These are phyloP conservation scores for Oostethus manadensis DNA, from an alignment of 2,113 vertebrate species.

Conservation along the genomic window DNA sequence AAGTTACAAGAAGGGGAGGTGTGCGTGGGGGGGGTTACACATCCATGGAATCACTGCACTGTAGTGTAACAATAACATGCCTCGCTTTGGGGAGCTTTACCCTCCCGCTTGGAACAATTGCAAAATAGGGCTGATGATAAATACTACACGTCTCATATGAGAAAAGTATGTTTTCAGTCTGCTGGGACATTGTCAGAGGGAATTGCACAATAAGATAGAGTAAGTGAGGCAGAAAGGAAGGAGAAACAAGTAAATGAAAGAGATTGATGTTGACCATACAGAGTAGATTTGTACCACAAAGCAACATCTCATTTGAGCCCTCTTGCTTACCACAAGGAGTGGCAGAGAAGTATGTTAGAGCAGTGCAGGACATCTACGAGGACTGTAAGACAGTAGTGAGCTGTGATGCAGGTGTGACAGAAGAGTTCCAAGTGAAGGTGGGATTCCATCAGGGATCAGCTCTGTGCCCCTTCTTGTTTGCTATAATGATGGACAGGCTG, in stretches of 20 bases:
- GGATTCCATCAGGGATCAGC: no score
- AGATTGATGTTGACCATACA: conserved; percentile 6
- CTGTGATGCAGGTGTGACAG: no score
- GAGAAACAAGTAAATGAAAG: conserved; percentile 15
- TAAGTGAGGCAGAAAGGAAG: conserved; percentile 28
- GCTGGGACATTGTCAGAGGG: conserved; percentile 28
- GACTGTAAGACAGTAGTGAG: no score
- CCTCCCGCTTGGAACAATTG: conserved; percentile 51
- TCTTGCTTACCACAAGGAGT: background rate
- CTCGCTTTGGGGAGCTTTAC: conserved; percentile 33
- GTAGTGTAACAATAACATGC: conserved; percentile 52
- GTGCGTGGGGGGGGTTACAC: conserved; percentile 30
- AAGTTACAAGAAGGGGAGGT: conserved; percentile 38
- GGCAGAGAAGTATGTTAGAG: no score
- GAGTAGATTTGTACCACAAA: conserved; percentile 1
- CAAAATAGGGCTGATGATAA: conserved; percentile 55
- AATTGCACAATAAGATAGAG: conserved; percentile 45
- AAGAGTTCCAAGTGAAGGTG: no score
- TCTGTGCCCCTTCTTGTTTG: no score
- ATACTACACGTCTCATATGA: conserved; percentile 54
- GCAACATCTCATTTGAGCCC: background rate
- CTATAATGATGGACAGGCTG: no score
- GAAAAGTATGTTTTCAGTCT: conserved; percentile 44
- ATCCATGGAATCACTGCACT: conserved; percentile 43
- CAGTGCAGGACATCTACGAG: no score